phyloP scores from a whole-genome alignment of 2,113 vertebrate genomes.

The Elanoides forficatus region DNA sequence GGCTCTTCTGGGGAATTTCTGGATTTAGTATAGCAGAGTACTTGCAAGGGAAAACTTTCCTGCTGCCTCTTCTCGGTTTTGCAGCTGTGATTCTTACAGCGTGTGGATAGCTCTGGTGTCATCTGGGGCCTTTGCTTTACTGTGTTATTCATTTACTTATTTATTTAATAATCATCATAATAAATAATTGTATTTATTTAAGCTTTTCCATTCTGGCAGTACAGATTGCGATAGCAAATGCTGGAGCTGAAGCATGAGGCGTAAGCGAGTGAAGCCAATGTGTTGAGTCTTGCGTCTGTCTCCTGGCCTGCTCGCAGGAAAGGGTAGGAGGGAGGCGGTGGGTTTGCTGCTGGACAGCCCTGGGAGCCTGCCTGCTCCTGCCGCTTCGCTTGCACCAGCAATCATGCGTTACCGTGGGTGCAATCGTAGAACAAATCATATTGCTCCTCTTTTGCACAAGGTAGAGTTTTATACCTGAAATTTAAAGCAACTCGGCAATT shows the following conservation, averaged over 20 bases:
- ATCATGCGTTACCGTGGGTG: background rate
- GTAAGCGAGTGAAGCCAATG: rapidly evolving
- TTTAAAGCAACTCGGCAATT: background rate
- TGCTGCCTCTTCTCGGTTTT: background rate
- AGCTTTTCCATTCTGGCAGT: background rate
- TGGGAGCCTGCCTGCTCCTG: background rate
- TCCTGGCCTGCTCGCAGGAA: background rate
- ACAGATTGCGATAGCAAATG: background rate
- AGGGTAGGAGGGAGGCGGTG: background rate
- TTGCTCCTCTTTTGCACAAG: background rate
- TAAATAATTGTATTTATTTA: background rate
- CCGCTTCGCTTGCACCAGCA: rapidly evolving
- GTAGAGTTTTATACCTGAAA: background rate
- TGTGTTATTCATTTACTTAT: background rate
- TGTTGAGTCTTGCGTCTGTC: rapidly evolving
- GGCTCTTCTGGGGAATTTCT: background rate
- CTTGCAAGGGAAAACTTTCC: background rate
- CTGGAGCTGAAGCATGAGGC: background rate
- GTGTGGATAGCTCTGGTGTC: background rate
- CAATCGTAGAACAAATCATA: background rate
- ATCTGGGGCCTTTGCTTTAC: background rate
- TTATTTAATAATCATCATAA: background rate
- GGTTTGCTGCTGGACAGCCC: background rate
- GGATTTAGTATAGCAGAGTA: background rate
- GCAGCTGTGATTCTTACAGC: background rate